Conservation (phyloP, 2,797 vertebrate species). For the Lepus oiostolus region DNA sequence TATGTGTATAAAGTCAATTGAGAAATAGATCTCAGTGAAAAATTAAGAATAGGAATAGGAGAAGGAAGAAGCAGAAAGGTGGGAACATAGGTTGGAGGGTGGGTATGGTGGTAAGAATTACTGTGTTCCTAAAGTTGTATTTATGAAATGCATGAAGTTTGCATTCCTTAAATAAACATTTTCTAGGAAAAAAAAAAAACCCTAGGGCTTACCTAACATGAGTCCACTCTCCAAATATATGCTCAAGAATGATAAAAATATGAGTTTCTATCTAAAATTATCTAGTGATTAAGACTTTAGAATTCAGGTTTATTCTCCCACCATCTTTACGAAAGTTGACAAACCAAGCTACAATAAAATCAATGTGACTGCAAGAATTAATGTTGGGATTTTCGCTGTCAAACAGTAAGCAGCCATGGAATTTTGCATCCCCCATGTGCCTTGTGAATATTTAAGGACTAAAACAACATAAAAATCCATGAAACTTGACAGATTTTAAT, state of each 20-base stretch:
- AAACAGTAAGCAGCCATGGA: background rate
- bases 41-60: too few species aligned
- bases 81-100: too few species aligned
- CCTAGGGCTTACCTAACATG: background rate
- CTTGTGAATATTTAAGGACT: background rate
- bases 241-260: background rate
- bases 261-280: background rate
- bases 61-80: too few species aligned
- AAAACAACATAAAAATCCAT: background rate
- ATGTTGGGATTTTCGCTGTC: background rate
- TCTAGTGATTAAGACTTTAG: background rate
- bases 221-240: background rate
- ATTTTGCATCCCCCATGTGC: background rate
- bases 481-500: background rate
- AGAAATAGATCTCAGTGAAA: too few species aligned
- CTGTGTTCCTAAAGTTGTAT: too few species aligned
- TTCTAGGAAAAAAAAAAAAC: too few species aligned
- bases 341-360: background rate
- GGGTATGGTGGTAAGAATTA: too few species aligned
- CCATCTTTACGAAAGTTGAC: background rate
- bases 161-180: too few species aligned
- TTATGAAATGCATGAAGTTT: too few species aligned
- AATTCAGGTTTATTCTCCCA: background rate
- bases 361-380: background rate
- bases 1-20: too few species aligned